Evolutionary conservation across 2,113 vertebrate genomes (phyloP).

Genomic region (Elaphurus davidianus): DNA sequence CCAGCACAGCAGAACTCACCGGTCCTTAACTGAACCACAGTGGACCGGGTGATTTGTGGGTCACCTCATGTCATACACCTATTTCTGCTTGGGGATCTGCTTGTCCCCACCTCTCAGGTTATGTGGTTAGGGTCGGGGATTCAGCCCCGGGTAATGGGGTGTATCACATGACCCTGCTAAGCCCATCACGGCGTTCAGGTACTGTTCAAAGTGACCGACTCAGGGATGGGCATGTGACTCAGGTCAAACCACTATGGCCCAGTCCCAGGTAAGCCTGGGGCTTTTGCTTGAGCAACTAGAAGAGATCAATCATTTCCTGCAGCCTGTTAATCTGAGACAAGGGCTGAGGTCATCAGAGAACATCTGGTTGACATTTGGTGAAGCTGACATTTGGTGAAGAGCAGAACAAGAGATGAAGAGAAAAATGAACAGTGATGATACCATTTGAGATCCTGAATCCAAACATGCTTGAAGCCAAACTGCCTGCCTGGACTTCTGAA

Average conservation of each 20-base stretch:
- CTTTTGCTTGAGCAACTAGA: background rate
- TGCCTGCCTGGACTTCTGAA: background rate
- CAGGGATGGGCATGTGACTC: background rate
- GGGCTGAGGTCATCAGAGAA: background rate
- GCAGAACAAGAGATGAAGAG: background rate
- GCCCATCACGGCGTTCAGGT: background rate
- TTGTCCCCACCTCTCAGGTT: background rate
- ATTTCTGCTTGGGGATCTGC: background rate
- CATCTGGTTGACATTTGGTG: background rate
- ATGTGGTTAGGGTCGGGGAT: background rate
- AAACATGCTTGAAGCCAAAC: background rate
- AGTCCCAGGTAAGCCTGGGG: background rate
- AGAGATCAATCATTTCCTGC: background rate
- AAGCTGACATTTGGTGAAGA: background rate
- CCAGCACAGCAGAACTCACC: background rate
- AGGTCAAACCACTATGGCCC: background rate
- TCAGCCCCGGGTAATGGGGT: accelerated
- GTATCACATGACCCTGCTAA: background rate
- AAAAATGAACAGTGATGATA: background rate
- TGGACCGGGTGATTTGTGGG: accelerated
- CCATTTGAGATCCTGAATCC: background rate
- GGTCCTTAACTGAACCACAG: background rate
- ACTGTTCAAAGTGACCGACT: background rate
- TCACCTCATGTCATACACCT: accelerated
- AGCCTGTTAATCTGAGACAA: background rate